A percentile compares a stretch with the other conserved stretches of the same genome.
Evolutionary conservation across 2,888 invertebrate genomes (phyloP).

Genomic region (Entomobrya proxima): DNA sequence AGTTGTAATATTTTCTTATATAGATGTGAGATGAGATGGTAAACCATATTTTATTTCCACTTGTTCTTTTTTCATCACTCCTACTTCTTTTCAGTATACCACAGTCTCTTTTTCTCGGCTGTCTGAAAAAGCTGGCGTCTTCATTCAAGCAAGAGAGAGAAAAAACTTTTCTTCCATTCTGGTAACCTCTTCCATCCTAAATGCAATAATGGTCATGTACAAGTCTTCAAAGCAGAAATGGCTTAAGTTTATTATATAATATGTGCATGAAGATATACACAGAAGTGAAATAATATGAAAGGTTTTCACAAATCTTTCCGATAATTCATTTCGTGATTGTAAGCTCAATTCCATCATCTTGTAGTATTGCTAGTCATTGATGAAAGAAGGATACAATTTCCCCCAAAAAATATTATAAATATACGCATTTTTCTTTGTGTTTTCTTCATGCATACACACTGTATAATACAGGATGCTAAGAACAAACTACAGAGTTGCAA

Average conservation of each 20-base stretch:
- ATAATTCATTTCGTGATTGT: conserved; percentile 65
- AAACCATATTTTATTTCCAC: conserved; percentile 45
- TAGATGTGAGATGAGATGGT: background rate
- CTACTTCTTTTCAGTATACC: conserved; percentile 5
- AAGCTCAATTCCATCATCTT: conserved; percentile 10
- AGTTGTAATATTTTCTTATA: background rate
- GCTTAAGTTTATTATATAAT: background rate
- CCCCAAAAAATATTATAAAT: background rate
- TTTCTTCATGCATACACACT: background rate
- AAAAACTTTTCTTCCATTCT: conserved; percentile 49
- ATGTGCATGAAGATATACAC: background rate
- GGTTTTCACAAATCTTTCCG: conserved; percentile 37
- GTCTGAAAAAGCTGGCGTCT: conserved; percentile 48
- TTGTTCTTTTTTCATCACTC: conserved; percentile 52
- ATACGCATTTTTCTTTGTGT: background rate
- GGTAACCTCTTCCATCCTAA: conserved; percentile 24
- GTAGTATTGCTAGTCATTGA: conserved; percentile 27
- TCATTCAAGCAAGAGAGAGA: conserved; percentile 19
- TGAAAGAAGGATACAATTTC: conserved; percentile 33
- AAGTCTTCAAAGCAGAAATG: background rate
- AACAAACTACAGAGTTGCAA: background rate
- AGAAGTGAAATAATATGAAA: conserved; percentile 46
- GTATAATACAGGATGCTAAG: background rate
- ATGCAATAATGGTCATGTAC: conserved; percentile 2
- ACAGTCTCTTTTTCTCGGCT: conserved; percentile 3